These are phyloP conservation scores for Mesocentrotus franciscanus DNA, from an alignment of 53 echinoderm and acorn worm species.

Conservation along the genomic window DNA sequence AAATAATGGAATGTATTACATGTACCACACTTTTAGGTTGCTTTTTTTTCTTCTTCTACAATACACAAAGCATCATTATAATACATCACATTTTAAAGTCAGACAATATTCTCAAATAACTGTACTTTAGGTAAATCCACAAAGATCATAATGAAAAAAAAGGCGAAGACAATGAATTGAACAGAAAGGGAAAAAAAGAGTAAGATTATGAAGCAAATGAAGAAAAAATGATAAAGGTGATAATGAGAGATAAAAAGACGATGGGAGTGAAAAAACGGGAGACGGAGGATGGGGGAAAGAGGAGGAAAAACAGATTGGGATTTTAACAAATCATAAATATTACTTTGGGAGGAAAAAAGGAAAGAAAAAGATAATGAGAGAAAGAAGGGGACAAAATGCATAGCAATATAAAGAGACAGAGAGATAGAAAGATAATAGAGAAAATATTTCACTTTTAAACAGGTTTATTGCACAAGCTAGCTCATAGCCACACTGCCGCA, in stretches of 20 bases:
- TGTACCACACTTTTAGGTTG: neutral
- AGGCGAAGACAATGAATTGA: no score
- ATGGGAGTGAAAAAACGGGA: no score
- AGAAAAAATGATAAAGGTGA: no score
- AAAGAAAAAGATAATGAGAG: neutral
- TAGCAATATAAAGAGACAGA: neutral
- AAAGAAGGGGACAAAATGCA: neutral
- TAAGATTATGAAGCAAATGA: neutral
- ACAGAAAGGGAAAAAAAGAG: no score
- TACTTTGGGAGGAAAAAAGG: neutral
- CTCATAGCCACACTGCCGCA: neutral
- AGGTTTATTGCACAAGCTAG: conserved; percentile 24
- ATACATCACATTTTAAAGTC: neutral
- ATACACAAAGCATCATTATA: neutral
- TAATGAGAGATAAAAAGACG: neutral
- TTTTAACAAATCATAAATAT: neutral
- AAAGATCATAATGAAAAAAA: no score
- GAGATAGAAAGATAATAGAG: neutral
- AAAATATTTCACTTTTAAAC: conserved; percentile 1
- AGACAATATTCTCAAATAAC: no score
- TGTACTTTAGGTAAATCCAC: no score
- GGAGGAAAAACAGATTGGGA: neutral
- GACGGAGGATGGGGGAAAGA: neutral
- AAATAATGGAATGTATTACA: neutral
- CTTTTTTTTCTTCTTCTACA: neutral